These are phyloP conservation scores for Bettongia penicillata DNA, from an alignment of 2,113 vertebrate species.

Conservation along the genomic window DNA sequence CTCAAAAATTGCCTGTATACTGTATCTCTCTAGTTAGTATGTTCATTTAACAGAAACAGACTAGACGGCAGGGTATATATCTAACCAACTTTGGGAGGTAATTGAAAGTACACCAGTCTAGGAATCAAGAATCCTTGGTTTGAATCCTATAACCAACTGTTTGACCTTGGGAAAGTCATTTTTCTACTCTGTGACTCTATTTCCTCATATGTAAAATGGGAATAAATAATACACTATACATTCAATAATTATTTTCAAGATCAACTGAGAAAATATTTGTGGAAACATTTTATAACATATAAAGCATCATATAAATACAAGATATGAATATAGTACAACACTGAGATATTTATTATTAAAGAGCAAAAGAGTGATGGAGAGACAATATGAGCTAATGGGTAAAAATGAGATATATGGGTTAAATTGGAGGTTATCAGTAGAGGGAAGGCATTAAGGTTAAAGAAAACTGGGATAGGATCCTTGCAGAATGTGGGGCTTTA, in stretches of 20 bases:
- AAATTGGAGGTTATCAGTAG: too few relatives aligned
- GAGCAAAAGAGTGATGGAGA: too few relatives aligned
- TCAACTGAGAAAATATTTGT: neutral
- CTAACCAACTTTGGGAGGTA: neutral
- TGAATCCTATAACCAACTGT: neutral
- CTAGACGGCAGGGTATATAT: neutral
- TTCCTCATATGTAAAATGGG: neutral
- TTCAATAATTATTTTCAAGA: too few relatives aligned
- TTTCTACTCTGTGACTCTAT: neutral
- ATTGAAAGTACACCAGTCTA: too few relatives aligned
- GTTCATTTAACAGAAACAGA: neutral
- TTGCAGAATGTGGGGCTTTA: neutral
- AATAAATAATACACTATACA: neutral
- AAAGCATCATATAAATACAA: neutral
- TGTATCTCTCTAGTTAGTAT: neutral
- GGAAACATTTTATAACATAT: neutral
- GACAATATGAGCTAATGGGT: too few relatives aligned
- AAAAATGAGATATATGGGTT: too few relatives aligned
- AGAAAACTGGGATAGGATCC: too few relatives aligned
- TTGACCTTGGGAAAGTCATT: conserved; percentile 5
- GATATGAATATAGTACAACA: neutral
- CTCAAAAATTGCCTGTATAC: neutral
- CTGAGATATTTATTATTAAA: too few relatives aligned
- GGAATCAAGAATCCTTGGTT: too few relatives aligned
- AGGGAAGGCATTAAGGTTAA: too few relatives aligned